Base-by-base conservation (phyloP, 37 sponge, comb jelly and placozoan species). In the Aplysina aerophoba region DNA sequence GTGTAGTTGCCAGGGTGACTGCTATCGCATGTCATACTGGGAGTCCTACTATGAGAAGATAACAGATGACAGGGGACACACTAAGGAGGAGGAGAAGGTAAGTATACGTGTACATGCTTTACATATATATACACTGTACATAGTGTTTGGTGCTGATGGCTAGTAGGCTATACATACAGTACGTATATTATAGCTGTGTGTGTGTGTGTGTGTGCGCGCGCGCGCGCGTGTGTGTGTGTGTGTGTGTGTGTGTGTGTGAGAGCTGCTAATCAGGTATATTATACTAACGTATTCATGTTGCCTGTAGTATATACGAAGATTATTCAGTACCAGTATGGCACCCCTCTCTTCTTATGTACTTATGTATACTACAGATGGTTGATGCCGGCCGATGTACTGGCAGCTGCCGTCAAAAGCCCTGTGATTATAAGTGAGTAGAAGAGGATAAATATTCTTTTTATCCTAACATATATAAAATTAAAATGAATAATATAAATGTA, bases 201-300 rank as follows among this genome's bases (percentile, higher is more conserved):
- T 65, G 66, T 65, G 66, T 65, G 66, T 65, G 66, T 65, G 66
- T 65, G 66, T 16, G 22, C 22, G 66, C 27, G 66, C 22, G 66
- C 27, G 66, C 27, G 66, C 27, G 66, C 34, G 34, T 30, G 71
- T 69, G 71, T 30, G 71, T 27, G 33, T 6, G 28, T 69, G 71
- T 27, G 33, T 69, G 34, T 27, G 6, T 30, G 34, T 69, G 66
- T 69, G 71, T 69, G 33, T 27, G 71, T 69, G 33, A 34, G 28
- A 12, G 6, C 34, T 33, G 13, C 1, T 35, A 1, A 34, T 31
- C 34, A 35, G 28, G 66, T 11, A 30, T 65, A 30, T 57, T 20
- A 15, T 57, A 57, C 17, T 17, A 57, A 57, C 17, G 59, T 62
- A 25, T 22, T 13, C 25, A 62, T 22, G n/a, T 22, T 62, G 63